phyloP scores from a whole-genome alignment of 2,113 vertebrate genomes.

The Platichthys flesus region DNA sequence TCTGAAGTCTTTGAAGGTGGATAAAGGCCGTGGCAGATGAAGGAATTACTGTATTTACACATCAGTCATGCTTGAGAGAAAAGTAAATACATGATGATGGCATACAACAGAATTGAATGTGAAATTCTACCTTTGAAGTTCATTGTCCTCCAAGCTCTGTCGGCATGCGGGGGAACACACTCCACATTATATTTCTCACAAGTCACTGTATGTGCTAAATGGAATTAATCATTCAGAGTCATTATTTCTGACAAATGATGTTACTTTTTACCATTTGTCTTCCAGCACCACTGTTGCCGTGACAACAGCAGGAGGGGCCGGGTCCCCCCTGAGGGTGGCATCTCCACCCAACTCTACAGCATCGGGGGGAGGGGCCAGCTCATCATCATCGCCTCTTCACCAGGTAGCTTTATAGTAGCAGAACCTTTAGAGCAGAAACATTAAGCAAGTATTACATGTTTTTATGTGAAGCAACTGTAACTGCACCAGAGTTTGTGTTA shows the following conservation, averaged over 20 bases:
- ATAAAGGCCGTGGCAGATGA: neutral
- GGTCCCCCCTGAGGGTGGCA: slow-evolving; percentile 89
- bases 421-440: neutral
- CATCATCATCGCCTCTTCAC: slow-evolving; percentile 78
- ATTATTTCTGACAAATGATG: slow-evolving; percentile 9
- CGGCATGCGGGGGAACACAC: neutral
- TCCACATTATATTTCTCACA: neutral
- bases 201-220: neutral
- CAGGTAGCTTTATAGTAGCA: slow-evolving; percentile 58
- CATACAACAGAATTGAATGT: neutral
- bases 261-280: slow-evolving; percentile 20
- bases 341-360: slow-evolving; percentile 86
- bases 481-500: too few species aligned
- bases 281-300: slow-evolving; percentile 75
- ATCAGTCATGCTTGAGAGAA: neutral
- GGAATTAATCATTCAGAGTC: slow-evolving; percentile 7
- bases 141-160: neutral
- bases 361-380: slow-evolving; percentile 73
- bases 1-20: slow-evolving; percentile 3
- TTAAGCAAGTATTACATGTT: neutral
- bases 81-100: slow-evolving; percentile 4
- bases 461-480: too few species aligned
- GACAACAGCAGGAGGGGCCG: slow-evolving; percentile 74
- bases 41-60: slow-evolving; percentile 13
- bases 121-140: slow-evolving; percentile 8